Conservation (phyloP, 2,797 vertebrate genomes). For the Thunnus albacares region DNA sequence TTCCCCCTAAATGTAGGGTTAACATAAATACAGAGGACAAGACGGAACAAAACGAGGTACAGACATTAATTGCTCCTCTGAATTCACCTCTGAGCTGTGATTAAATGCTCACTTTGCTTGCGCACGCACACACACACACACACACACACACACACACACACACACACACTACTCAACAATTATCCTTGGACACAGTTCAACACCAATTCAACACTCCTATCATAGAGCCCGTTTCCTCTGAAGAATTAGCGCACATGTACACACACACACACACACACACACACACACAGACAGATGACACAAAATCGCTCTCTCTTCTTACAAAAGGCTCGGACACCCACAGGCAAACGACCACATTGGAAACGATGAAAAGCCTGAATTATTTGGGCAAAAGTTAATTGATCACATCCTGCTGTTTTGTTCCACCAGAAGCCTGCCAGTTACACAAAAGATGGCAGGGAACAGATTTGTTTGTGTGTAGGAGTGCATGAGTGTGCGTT, state of each 20-base stretch:
- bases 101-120: slow-evolving; percentile 52
- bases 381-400: slow-evolving; percentile 72
- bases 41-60: slow-evolving; percentile 38
- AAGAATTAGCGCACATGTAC: slow-evolving; percentile 33
- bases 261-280: slow-evolving; percentile 4
- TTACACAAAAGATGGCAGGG: slow-evolving; percentile 43
- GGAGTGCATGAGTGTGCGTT: background rate
- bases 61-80: slow-evolving; percentile 51
- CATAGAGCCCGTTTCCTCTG: slow-evolving; percentile 43
- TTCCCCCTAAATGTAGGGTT: background rate
- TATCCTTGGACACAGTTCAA: slow-evolving; percentile 60
- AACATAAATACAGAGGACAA: slow-evolving; percentile 13
- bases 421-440: slow-evolving; percentile 49
- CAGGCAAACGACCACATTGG: slow-evolving; percentile 43
- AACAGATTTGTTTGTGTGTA: slow-evolving; percentile 26
- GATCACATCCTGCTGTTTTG: slow-evolving; percentile 65
- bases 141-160: slow-evolving; percentile 12
- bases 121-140: slow-evolving; percentile 24
- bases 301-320: slow-evolving; percentile 26
- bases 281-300: slow-evolving; percentile 20
- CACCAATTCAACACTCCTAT: slow-evolving; percentile 43
- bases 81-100: slow-evolving; percentile 57
- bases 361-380: slow-evolving; percentile 53
- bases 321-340: slow-evolving; percentile 51
- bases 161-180: slow-evolving; percentile 50